phyloP scores from a whole-genome alignment of 2,113 vertebrate genomes.

The Forbesichthys papilliferus region DNA sequence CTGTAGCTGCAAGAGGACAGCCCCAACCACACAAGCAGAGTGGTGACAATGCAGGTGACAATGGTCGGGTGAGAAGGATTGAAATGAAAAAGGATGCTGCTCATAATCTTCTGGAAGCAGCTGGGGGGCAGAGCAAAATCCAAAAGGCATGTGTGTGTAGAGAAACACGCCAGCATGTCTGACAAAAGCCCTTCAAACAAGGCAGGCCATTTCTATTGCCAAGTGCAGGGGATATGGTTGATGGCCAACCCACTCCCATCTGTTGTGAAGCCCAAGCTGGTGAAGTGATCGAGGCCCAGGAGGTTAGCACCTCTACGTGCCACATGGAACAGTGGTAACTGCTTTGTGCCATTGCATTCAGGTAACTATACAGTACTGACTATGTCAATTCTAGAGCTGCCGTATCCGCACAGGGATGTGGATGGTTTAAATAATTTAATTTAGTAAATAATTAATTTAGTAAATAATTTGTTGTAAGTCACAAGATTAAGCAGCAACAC shows the following conservation, averaged over 20 bases:
- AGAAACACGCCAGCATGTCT: not conserved
- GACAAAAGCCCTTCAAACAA: slow-evolving; percentile 3
- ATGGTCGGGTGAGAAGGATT: not conserved
- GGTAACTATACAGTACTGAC: not conserved
- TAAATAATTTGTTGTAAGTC: no score
- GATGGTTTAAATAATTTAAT: no score
- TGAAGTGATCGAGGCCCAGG: not conserved
- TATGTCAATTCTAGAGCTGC: not conserved
- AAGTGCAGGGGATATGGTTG: slow-evolving; percentile 1
- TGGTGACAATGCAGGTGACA: not conserved
- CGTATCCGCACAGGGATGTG: not conserved
- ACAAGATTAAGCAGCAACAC: no score
- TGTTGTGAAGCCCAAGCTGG: not conserved
- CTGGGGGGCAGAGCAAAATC: slow-evolving; percentile 21
- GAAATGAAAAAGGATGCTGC: slow-evolving; percentile 8
- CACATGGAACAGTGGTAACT: not conserved
- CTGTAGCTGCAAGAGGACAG: not conserved
- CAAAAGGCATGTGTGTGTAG: slow-evolving; percentile 28
- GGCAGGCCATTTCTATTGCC: slow-evolving; percentile 8
- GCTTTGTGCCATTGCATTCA: not conserved
- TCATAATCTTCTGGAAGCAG: slow-evolving; percentile 36
- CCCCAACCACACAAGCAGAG: not conserved
- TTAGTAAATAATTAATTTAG: no score
- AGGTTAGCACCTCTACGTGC: not conserved
- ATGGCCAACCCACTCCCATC: not conserved